Percentiles rank a stretch among this genome's conserved stretches.
phyloP scores from a whole-genome alignment of 2,113 vertebrate genomes.

The Albula goreensis region DNA sequence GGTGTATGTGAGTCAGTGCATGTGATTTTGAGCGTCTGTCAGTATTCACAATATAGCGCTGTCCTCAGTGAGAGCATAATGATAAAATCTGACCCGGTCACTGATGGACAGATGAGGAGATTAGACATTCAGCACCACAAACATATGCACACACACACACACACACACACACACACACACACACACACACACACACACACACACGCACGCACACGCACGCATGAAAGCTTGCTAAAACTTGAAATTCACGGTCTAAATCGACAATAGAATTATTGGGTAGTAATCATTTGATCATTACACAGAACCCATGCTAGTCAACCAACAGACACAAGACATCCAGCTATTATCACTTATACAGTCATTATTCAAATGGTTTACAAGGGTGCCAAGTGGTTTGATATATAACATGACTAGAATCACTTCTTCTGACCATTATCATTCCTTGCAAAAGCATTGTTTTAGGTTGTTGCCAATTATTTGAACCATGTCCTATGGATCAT shows the following conservation, averaged over 20 bases:
- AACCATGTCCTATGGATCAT: not conserved
- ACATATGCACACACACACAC: not conserved
- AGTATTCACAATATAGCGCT: slow-evolving; percentile 51
- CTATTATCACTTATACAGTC: not conserved
- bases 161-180: slow-evolving; percentile 31
- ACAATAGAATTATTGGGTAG: not conserved
- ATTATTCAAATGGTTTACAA: not conserved
- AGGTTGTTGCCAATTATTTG: not conserved
- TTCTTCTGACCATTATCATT: not conserved
- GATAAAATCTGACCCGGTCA: slow-evolving; percentile 68
- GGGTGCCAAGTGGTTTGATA: not conserved
- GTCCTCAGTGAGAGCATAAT: slow-evolving; percentile 59
- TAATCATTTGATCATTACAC: not conserved
- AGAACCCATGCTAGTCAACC: not conserved
- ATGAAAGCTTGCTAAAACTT: slow-evolving; percentile 6
- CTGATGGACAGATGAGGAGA: slow-evolving; percentile 67
- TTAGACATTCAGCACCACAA: slow-evolving; percentile 29
- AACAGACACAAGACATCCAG: not conserved
- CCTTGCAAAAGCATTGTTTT: not conserved
- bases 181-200: not conserved
- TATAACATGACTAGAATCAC: not conserved
- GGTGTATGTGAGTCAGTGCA: slow-evolving; percentile 27
- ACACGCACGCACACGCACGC: slow-evolving; percentile 27
- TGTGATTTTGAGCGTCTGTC: slow-evolving; percentile 19
- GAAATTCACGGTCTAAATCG: not conserved